These are phyloP conservation scores for Vesta saturnalis DNA, from an alignment of 2,888 invertebrate genomes.

Conservation along the genomic window DNA sequence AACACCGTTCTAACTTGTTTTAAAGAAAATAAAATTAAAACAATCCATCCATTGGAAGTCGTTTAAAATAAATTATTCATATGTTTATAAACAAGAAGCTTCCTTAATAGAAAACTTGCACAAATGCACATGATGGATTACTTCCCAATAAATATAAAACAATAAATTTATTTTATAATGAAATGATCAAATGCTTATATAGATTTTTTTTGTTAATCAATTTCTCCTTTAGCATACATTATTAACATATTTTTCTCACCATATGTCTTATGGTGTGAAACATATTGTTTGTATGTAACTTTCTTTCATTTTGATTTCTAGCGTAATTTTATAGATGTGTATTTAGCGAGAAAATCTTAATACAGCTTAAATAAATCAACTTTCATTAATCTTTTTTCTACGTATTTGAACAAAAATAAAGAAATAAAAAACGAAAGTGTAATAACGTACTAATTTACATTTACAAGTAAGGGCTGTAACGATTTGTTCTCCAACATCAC, in stretches of 20 bases:
- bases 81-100: background rate
- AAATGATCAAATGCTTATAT: too few relatives aligned
- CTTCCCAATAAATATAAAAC: too few relatives aligned
- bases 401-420: background rate
- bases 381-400: background rate
- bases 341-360: background rate
- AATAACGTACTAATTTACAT: background rate
- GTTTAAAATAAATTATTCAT: background rate
- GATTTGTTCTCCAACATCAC: background rate
- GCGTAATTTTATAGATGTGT: background rate
- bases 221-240: conserved; percentile 14
- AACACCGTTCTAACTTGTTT: too few relatives aligned
- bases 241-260: conserved; percentile 14
- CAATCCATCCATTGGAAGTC: background rate
- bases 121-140: background rate
- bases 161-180: background rate
- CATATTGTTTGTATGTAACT: conserved; percentile 3
- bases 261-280: background rate
- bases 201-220: background rate
- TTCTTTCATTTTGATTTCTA: conserved; percentile 5
- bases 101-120: background rate
- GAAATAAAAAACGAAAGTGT: conserved; percentile 4
- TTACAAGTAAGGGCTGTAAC: background rate
- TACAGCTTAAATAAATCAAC: background rate
- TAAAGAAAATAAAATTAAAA: too few relatives aligned